Conservation (phyloP, 2,888 invertebrate genomes). For the Acleris sparsana region DNA sequence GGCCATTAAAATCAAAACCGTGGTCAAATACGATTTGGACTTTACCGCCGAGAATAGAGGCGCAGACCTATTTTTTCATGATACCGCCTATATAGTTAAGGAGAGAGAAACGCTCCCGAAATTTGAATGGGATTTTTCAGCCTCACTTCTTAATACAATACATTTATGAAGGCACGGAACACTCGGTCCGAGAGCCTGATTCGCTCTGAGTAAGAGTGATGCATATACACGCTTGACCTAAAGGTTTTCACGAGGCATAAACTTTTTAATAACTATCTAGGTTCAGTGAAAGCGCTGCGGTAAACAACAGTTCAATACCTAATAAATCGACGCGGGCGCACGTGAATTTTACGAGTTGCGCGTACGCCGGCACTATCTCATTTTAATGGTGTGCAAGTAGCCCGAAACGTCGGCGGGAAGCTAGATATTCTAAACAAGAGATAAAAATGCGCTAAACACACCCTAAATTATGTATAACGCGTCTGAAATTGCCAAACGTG, state of each 20-base stretch:
- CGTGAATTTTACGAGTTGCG: constrained; percentile 32
- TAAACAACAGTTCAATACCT: constrained; percentile 46
- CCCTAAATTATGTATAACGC: constrained; percentile 27
- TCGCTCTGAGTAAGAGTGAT: no score
- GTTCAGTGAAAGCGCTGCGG: constrained; percentile 48
- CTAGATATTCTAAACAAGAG: constrained; percentile 25
- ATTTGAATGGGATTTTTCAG: no score
- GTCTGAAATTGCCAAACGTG: constrained; percentile 27
- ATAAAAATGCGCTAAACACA: constrained; percentile 32
- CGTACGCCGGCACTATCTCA: constrained; percentile 43
- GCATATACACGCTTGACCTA: constrained; percentile 24
- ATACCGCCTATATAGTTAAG: no score
- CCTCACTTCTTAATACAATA: no score
- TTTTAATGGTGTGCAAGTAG: constrained; percentile 44
- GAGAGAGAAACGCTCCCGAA: no score
- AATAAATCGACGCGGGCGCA: constrained; percentile 51
- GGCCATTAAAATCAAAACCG: no score
- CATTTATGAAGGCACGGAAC: no score
- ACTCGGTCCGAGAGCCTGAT: no score
- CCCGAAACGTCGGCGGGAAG: constrained; percentile 35
- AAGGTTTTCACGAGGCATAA: constrained; percentile 45
- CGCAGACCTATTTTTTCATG: no score
- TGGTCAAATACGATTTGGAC: no score
- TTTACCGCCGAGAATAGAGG: no score
- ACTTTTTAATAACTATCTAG: constrained; percentile 12